Evolutionary conservation across 2,113 vertebrate genomes (phyloP), one percentile per base, ranked within the genome.

Genomic region (Lanius ludovicianus): DNA sequence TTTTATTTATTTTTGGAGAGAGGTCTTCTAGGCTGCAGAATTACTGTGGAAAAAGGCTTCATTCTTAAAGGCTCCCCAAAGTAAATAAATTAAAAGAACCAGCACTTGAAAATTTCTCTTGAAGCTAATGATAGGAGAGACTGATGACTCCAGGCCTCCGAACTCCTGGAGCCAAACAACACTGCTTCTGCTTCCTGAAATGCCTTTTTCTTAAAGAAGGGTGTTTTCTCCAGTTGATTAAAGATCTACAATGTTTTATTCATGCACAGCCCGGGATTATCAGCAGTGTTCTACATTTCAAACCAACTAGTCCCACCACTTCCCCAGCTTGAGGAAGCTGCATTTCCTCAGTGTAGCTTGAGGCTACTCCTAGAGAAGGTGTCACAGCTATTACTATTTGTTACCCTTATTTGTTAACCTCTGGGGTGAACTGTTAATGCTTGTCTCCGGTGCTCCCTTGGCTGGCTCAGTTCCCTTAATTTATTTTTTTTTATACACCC

Each of bases 221-320:
- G 13, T 68, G 56, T 71, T 95, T 90, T 88, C 83, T 90, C 20
- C 47, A 78, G 59, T 37, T 93, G 76, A 90, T 95, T 81, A 92
- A 70, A 64, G 64, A 65, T 78, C 87, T 84, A 70, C 50, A 47
- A 77, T 91, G 79, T 96, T 96, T 92, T 96, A 96, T 93, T 96
- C 93, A 93, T 93, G 83, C 79, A 37, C 64, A 92, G 60, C 71
- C 56, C 3, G 0, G 37, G 83, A 87, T 87, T 92, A 93, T 78
- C 90, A 94, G 92, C 80, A 89, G 73, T 64, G 65, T 82, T 95
- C 92, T 93, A 94, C 88, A 84, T 92, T 94, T 96, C 85, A 95
- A 93, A 90, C 92, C 68, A 81, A 30, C 49, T 35, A 84, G 25
- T 82, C 73, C 92, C 88, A 92, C 89, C 60, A 71, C 82, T 86